Conservation (phyloP, 2,113 vertebrate genomes). For the Rhineura floridana region DNA sequence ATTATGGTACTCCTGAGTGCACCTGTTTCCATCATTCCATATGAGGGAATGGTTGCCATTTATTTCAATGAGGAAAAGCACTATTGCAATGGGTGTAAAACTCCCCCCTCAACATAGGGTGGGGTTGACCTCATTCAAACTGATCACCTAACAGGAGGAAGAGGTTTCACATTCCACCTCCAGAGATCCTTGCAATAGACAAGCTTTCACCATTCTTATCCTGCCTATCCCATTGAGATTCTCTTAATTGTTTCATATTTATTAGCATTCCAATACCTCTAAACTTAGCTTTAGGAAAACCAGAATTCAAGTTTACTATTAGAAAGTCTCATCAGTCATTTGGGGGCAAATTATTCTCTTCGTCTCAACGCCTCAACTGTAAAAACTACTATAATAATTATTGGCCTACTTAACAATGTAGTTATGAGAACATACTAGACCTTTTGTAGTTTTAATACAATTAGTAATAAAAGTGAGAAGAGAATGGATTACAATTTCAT, state of each 20-base stretch:
- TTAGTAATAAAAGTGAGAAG: background rate
- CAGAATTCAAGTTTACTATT: background rate
- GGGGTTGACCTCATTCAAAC: background rate
- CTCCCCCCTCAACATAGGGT: background rate
- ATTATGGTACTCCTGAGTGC: no score
- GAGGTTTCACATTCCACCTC: background rate
- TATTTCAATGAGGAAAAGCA: no score
- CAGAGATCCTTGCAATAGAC: background rate
- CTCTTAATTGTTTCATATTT: background rate
- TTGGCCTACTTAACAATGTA: background rate
- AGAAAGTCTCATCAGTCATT: background rate
- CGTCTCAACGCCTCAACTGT: no score
- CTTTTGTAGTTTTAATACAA: background rate
- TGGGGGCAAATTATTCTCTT: background rate
- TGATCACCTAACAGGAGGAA: background rate
- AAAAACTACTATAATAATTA: background rate
- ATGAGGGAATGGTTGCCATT: no score
- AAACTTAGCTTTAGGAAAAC: background rate
- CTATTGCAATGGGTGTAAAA: no score
- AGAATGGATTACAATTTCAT: background rate
- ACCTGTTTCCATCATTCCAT: no score
- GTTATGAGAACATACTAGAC: background rate
- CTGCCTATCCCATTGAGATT: background rate
- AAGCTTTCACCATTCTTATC: background rate
- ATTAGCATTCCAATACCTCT: background rate